phyloP scores from a whole-genome alignment of 1,140 invertebrate species.

The Calephelis nemesis region DNA sequence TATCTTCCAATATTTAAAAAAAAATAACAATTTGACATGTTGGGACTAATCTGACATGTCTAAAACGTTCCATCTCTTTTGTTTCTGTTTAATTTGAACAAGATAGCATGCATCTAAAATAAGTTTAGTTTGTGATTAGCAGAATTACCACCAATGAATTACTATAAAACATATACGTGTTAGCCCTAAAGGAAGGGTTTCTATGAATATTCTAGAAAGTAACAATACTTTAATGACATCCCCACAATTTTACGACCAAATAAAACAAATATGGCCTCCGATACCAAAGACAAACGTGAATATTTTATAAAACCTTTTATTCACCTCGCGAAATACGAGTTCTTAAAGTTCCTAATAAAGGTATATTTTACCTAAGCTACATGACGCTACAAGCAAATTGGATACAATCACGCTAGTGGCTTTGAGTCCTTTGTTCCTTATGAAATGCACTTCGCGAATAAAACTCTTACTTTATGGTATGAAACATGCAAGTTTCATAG shows the following conservation, averaged over 20 bases:
- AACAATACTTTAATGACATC: background rate
- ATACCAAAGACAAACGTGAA: constrained; percentile 2
- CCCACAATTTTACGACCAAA: background rate
- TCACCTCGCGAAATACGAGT: constrained; percentile 23
- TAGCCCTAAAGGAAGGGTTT: no score
- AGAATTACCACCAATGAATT: no score
- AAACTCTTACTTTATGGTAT: constrained; percentile 7
- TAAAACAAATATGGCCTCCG: background rate
- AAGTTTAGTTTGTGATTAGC: no score
- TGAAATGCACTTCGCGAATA: constrained; percentile 40
- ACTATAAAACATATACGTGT: no score
- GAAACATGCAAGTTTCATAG: constrained; percentile 29
- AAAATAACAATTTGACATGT: no score
- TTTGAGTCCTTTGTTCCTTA: constrained; percentile 55
- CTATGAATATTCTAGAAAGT: background rate
- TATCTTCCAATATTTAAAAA: no score
- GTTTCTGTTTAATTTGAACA: no score
- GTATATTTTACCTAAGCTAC: constrained; percentile 30
- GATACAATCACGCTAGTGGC: constrained; percentile 64
- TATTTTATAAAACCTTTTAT: constrained; percentile 12
- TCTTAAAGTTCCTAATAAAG: constrained; percentile 36
- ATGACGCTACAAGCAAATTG: constrained; percentile 56
- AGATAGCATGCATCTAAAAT: no score
- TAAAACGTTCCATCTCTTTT: no score
- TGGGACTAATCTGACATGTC: no score